A percentile compares a stretch with the other conserved stretches of the same genome.
Conservation (phyloP, 2,797 vertebrate genomes). For the Rhinichthys osculus region DNA sequence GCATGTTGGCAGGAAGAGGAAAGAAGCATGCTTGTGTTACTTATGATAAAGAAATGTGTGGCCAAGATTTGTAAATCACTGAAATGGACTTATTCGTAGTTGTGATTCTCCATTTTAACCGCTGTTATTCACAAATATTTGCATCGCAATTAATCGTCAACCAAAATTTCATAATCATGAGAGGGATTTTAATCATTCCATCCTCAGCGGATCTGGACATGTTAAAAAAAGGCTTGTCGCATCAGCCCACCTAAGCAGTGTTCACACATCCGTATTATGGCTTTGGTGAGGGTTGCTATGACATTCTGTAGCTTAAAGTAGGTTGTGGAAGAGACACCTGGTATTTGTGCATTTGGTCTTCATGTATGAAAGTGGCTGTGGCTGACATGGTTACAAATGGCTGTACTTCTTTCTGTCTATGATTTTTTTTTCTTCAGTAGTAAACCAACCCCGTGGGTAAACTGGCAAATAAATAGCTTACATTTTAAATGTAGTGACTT, state of each 20-base stretch:
- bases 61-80: too few relatives aligned
- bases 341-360: neutral
- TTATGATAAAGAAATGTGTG: neutral
- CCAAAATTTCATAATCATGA: neutral
- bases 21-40: neutral
- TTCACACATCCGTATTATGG: neutral
- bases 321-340: neutral
- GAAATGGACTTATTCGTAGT: neutral
- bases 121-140: neutral
- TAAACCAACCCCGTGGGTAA: neutral
- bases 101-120: neutral
- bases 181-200: neutral
- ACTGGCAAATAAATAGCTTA: neutral
- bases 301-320: conserved; percentile 1
- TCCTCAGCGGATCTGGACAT: neutral
- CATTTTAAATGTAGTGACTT: neutral
- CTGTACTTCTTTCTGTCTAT: neutral
- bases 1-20: neutral
- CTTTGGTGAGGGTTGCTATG: conserved; percentile 1
- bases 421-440: neutral
- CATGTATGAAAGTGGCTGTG: neutral
- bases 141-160: neutral
- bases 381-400: neutral
- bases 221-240: neutral
- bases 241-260: neutral